A percentile compares a stretch with the other conserved stretches of the same genome.
Conservation (phyloP, 2,797 vertebrate genomes). For the Hyperoplus immaculatus region DNA sequence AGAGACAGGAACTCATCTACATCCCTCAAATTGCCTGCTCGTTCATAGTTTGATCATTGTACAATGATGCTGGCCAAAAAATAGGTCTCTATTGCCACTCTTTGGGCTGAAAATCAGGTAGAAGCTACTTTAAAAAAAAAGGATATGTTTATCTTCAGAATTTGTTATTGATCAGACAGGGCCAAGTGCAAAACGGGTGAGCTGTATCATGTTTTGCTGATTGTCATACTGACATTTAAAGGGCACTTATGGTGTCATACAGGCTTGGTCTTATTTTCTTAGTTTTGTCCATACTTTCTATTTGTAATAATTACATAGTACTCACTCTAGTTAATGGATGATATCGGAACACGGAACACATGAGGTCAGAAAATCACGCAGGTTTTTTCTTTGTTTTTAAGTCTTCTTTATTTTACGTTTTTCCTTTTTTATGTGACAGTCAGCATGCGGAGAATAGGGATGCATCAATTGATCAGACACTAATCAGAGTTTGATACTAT, state of each 20-base stretch:
- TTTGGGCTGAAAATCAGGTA: background rate
- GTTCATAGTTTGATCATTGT: background rate
- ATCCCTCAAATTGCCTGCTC: background rate
- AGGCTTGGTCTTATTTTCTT: background rate
- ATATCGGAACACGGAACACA: too few species aligned
- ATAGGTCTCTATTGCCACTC: background rate
- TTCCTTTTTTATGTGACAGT: too few species aligned
- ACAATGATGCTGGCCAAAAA: background rate
- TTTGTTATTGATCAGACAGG: constrained; percentile 4
- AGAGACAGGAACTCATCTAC: background rate
- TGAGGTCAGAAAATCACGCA: too few species aligned
- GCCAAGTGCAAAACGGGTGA: constrained; percentile 1
- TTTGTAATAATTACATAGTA: constrained; percentile 7
- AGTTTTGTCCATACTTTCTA: background rate
- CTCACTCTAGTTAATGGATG: background rate
- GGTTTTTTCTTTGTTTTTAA: too few species aligned
- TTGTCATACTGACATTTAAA: background rate
- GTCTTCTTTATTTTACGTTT: too few species aligned
- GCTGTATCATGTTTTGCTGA: constrained; percentile 1
- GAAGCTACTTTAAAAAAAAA: constrained; percentile 1
- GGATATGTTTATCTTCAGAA: background rate
- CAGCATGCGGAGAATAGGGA: background rate
- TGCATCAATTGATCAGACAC: background rate
- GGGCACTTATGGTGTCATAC: background rate
- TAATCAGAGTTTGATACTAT: background rate